Evolutionary conservation across 1,140 invertebrate genomes (phyloP).

Genomic region (Drosophila busckii): DNA sequence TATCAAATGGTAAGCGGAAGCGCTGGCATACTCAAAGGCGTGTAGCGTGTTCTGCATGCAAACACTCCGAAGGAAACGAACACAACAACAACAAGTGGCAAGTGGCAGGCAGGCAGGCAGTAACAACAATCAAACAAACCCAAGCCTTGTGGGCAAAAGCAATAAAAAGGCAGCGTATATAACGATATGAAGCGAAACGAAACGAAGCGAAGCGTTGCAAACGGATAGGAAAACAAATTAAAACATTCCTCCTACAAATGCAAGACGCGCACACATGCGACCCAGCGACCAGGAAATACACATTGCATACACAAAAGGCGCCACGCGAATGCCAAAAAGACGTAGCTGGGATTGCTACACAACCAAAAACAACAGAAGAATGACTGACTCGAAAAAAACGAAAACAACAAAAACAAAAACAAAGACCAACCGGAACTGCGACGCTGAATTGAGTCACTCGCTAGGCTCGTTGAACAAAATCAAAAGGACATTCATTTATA

Average conservation of each 20-base stretch:
- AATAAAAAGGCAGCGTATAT: no score
- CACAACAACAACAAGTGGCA: conserved; percentile 6
- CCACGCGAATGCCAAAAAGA: conserved; percentile 20
- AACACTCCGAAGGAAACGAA: conserved; percentile 33
- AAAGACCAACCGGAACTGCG: conserved; percentile 43
- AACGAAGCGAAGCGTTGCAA: conserved; percentile 59
- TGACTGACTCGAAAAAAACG: conserved; percentile 51
- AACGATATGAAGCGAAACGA: no score
- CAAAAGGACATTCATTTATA: conserved; percentile 77
- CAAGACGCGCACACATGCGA: conserved; percentile 34
- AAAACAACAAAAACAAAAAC: conserved; percentile 60
- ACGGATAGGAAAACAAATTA: conserved; percentile 77
- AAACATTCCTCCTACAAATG: conserved; percentile 66
- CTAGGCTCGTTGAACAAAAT: conserved; percentile 77
- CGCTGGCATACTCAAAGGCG: conserved; percentile 57
- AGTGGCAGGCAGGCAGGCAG: conserved; percentile 31
- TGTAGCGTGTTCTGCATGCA: conserved; percentile 71
- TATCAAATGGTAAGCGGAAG: conserved; percentile 42
- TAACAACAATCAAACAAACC: conserved; percentile 68
- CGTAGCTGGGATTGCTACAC: conserved; percentile 27
- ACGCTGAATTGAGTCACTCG: conserved; percentile 72
- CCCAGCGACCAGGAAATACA: conserved; percentile 17
- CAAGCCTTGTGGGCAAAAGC: conserved; percentile 61
- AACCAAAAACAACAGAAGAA: no score
- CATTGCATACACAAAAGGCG: conserved; percentile 31